Evolutionary conservation across 2,888 invertebrate species (phyloP).

Genomic region (Hemithea aestivaria): DNA sequence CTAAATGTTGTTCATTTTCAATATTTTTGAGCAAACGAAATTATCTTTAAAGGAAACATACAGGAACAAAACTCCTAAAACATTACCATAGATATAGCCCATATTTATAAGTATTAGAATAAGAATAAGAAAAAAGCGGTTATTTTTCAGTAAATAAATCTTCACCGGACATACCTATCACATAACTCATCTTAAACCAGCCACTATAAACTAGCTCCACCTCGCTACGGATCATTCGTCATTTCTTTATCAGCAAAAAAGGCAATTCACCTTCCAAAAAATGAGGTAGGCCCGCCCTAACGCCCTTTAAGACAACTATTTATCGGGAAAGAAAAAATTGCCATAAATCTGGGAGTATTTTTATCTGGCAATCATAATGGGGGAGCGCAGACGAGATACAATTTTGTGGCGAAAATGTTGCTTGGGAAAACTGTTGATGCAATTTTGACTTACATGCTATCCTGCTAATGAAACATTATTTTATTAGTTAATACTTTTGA

Average conservation of each 20-base stretch:
- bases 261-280: conserved; percentile 66
- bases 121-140: too few species aligned
- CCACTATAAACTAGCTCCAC: conserved; percentile 45
- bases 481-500: too few species aligned
- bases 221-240: conserved; percentile 62
- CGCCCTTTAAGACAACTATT: conserved; percentile 72
- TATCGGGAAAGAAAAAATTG: conserved; percentile 55
- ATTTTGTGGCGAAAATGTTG: background rate
- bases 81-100: too few species aligned
- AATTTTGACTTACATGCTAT: too few species aligned
- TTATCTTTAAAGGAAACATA: too few species aligned
- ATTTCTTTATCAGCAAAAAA: conserved; percentile 71
- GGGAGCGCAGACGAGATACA: conserved; percentile 32
- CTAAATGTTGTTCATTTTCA: too few species aligned
- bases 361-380: conserved; percentile 67
- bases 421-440: too few species aligned
- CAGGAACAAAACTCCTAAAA: too few species aligned
- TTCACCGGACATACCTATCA: conserved; percentile 15
- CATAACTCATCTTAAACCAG: conserved; percentile 45
- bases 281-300: conserved; percentile 59
- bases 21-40: too few species aligned
- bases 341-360: conserved; percentile 65
- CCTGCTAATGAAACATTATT: too few species aligned
- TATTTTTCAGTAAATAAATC: background rate
- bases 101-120: too few species aligned